phyloP scores from a whole-genome alignment of 2,113 vertebrate genomes.

The Himantopus leucocephalus region DNA sequence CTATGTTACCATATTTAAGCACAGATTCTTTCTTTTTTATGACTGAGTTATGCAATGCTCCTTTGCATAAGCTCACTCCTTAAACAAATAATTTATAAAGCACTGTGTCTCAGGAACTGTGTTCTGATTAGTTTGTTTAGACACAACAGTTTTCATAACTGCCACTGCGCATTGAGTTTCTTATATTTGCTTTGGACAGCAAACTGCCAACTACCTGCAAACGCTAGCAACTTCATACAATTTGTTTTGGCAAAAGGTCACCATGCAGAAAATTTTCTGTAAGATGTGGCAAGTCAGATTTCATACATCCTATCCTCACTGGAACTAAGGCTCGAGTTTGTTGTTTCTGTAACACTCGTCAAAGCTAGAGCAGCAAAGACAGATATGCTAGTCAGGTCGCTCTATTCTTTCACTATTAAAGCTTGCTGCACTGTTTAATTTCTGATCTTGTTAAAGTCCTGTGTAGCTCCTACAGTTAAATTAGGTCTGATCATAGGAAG shows the following conservation, averaged over 20 bases:
- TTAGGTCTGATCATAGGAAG: neutral
- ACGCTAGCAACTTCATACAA: constrained; percentile 46
- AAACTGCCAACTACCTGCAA: constrained; percentile 58
- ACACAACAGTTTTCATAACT: constrained; percentile 42
- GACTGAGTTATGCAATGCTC: neutral
- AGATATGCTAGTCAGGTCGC: neutral
- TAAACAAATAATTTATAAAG: constrained; percentile 23
- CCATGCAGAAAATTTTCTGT: constrained; percentile 61
- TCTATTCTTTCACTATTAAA: neutral
- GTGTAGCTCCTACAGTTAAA: neutral
- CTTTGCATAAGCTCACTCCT: neutral
- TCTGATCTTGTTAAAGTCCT: neutral
- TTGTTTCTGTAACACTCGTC: neutral
- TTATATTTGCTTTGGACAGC: constrained; percentile 52
- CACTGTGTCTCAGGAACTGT: neutral
- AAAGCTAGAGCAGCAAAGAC: neutral
- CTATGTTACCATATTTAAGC: neutral
- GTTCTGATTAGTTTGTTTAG: constrained; percentile 36
- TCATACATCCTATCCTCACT: constrained; percentile 6
- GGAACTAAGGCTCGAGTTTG: neutral
- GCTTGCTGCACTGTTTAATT: neutral
- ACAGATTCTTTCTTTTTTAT: neutral
- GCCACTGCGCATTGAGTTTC: constrained; percentile 11
- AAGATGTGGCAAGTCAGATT: constrained; percentile 57
- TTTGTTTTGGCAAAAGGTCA: constrained; percentile 65